Conservation (phyloP, 2,797 vertebrate species). For the Eulemur albifrons region DNA sequence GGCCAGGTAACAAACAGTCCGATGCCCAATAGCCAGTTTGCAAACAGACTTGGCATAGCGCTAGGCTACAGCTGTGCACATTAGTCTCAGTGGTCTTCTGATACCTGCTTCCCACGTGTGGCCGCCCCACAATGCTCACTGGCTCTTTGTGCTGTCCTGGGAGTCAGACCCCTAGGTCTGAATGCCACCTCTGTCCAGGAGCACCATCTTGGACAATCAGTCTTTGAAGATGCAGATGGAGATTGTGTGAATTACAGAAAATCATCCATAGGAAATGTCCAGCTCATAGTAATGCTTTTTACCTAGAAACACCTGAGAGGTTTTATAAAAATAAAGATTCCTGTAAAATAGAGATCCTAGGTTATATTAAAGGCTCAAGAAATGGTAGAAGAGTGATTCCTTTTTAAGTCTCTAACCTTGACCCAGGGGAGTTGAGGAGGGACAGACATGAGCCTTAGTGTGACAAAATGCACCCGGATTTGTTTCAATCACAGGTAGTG, state of each 20-base stretch:
- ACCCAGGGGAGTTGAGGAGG: neutral
- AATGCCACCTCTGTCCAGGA: neutral
- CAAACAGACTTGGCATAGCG: neutral
- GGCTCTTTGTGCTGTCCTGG: neutral
- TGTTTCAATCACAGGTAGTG: neutral
- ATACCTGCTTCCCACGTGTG: neutral
- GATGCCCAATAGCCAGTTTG: neutral
- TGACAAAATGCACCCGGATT: neutral
- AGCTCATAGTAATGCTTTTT: neutral
- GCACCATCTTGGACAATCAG: neutral
- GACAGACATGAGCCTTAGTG: neutral
- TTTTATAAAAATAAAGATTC: neutral
- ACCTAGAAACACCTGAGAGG: neutral
- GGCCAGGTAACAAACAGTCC: neutral
- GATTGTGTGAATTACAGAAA: neutral
- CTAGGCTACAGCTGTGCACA: neutral
- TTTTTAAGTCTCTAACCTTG: neutral
- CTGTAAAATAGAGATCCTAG: neutral
- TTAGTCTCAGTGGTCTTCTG: neutral
- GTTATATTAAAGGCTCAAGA: neutral
- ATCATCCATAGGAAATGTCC: neutral
- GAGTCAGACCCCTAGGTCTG: neutral
- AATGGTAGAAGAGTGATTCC: neutral
- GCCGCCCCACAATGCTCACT: accelerated
- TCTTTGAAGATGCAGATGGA: neutral